Conservation (phyloP, 2,888 invertebrate genomes). For the Meandrusa payeni region DNA sequence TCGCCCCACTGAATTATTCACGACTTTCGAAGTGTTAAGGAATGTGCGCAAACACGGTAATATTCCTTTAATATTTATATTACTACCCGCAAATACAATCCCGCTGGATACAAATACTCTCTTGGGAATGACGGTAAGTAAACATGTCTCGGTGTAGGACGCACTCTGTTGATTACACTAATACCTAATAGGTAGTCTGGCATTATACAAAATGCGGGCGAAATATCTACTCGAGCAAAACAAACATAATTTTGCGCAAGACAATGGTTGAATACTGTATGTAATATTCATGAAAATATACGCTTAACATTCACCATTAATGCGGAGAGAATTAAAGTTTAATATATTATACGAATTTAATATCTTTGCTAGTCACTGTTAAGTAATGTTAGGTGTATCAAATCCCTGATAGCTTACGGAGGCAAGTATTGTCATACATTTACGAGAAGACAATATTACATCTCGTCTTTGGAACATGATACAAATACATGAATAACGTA, state of each 20-base stretch:
- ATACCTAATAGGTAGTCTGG: conserved; percentile 19
- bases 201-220: conserved; percentile 27
- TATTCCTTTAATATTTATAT: conserved; percentile 71
- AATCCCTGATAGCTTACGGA: no score
- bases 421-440: no score
- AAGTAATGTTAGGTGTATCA: conserved; percentile 2
- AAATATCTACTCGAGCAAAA: conserved; percentile 28
- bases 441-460: no score
- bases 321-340: conserved; percentile 9
- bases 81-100: conserved; percentile 56
- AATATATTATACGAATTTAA: conserved; percentile 15
- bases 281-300: conserved; percentile 25
- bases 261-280: conserved; percentile 30
- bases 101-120: conserved; percentile 45
- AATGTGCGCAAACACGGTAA: conserved; percentile 62
- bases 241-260: conserved; percentile 35
- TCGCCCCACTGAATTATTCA: conserved; percentile 65
- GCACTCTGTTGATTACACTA: conserved; percentile 44
- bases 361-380: not conserved
- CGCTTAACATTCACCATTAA: conserved; percentile 11
- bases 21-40: conserved; percentile 56
- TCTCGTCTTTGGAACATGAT: no score
- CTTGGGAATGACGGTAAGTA: conserved; percentile 47
- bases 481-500: no score
- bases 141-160: conserved; percentile 36